Percentiles rank a stretch among this genome's conserved stretches.
These are phyloP conservation scores for Andrena dorsata DNA, from an alignment of 2,888 invertebrate species.

Conservation along the genomic window DNA sequence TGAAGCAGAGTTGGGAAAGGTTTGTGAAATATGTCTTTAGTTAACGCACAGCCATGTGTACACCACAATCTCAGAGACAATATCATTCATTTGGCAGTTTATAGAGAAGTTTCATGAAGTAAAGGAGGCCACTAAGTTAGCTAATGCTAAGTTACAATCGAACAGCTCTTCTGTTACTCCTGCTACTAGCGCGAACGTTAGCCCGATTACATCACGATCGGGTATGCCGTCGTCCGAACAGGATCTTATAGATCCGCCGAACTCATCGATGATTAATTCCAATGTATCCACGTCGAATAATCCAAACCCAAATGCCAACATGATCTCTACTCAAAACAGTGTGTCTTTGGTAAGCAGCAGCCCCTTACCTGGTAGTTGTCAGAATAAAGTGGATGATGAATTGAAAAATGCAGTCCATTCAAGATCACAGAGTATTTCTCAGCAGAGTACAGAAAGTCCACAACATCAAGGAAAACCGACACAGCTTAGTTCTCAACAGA, in stretches of 20 bases:
- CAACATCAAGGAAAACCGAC: slow-evolving; percentile 87
- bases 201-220: slow-evolving; percentile 91
- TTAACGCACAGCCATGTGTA: slow-evolving; percentile 40
- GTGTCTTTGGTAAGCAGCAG: slow-evolving; percentile 83
- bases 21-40: slow-evolving; percentile 78
- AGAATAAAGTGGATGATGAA: slow-evolving; percentile 82
- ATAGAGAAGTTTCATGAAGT: slow-evolving; percentile 99
- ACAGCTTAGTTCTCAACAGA: slow-evolving; percentile 77
- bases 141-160: slow-evolving; percentile 87
- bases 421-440: slow-evolving; percentile 83
- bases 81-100: slow-evolving; percentile 88
- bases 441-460: slow-evolving; percentile 87
- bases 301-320: slow-evolving; percentile 83
- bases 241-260: slow-evolving; percentile 86
- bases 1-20: slow-evolving; percentile 97
- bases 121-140: slow-evolving; percentile 95
- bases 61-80: slow-evolving; percentile 51
- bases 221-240: slow-evolving; percentile 86
- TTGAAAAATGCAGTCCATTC: slow-evolving; percentile 82
- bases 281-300: slow-evolving; percentile 84
- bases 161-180: slow-evolving; percentile 91
- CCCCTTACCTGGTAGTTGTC: slow-evolving; percentile 81
- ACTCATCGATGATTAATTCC: slow-evolving; percentile 85
- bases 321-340: slow-evolving; percentile 83
- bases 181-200: slow-evolving; percentile 94